A percentile compares a stretch with the other conserved stretches of the same genome.
Conservation (phyloP, 2,113 vertebrate genomes). For the Asarcornis scutulata region DNA sequence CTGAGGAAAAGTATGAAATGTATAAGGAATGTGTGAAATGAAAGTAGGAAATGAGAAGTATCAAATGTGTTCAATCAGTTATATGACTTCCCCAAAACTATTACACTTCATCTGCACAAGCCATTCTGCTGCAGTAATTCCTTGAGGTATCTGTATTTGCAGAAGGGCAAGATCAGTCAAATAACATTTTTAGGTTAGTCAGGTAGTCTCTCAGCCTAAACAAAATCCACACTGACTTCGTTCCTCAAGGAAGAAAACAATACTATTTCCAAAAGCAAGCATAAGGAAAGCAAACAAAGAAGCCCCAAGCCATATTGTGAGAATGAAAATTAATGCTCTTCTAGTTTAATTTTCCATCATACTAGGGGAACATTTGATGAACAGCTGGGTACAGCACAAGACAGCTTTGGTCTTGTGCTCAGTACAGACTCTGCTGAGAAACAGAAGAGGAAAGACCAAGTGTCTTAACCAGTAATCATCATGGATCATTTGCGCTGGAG, state of each 20-base stretch:
- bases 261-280: not conserved
- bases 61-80: not conserved
- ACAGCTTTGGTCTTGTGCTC: not conserved
- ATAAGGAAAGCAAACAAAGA: not conserved
- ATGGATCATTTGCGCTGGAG: not conserved
- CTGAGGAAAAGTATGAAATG: not conserved
- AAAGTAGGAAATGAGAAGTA: not conserved
- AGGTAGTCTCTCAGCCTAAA: not conserved
- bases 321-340: not conserved
- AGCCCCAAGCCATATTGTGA: rapidly evolving
- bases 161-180: not conserved
- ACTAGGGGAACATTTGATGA: not conserved
- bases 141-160: not conserved
- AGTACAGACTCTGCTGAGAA: not conserved
- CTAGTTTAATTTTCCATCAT: not conserved
- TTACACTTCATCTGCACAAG: not conserved
- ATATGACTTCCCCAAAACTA: not conserved
- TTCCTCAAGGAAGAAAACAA: not conserved
- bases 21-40: too few relatives aligned
- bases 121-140: not conserved
- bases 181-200: not conserved
- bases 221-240: not conserved
- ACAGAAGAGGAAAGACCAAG: not conserved
- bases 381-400: not conserved
- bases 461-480: not conserved